Conservation (phyloP, 2,888 invertebrate species). For the Eupithecia insigniata region DNA sequence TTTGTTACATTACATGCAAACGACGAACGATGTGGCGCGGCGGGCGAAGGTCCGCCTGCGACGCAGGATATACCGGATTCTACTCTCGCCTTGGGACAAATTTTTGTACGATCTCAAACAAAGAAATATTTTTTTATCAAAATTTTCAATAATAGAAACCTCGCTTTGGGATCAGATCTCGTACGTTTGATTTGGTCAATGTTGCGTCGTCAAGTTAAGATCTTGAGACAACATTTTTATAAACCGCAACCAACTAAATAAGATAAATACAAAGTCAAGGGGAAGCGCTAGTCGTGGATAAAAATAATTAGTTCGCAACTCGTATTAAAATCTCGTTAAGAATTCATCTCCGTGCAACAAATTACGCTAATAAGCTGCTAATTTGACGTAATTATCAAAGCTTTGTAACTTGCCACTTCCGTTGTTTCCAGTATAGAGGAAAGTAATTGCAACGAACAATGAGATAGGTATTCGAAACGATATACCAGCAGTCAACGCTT, state of each 20-base stretch:
- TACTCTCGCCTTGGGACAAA: too few relatives aligned
- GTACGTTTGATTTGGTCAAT: too few relatives aligned
- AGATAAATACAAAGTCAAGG: neutral
- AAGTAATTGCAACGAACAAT: neutral
- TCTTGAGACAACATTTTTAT: neutral
- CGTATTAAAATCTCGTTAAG: conserved; percentile 12
- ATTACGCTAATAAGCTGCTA: conserved; percentile 15
- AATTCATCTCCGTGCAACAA: conserved; percentile 7
- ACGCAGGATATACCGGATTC: too few relatives aligned
- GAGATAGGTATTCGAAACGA: neutral
- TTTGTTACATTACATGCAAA: too few relatives aligned
- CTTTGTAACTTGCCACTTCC: neutral
- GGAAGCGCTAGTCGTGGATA: neutral
- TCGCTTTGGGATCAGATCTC: too few relatives aligned
- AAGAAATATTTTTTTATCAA: too few relatives aligned
- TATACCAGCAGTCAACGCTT: neutral
- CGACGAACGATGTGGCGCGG: too few relatives aligned
- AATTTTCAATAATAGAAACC: too few relatives aligned
- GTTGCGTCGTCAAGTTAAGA: too few relatives aligned
- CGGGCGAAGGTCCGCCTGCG: too few relatives aligned
- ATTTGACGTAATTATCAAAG: conserved; percentile 9
- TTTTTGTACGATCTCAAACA: too few relatives aligned
- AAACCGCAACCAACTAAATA: neutral
- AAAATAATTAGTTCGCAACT: conserved; percentile 8
- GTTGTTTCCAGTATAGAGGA: neutral